Evolutionary conservation across 2,797 vertebrate genomes (phyloP).

Genomic region (Sebastes melanostomus): DNA sequence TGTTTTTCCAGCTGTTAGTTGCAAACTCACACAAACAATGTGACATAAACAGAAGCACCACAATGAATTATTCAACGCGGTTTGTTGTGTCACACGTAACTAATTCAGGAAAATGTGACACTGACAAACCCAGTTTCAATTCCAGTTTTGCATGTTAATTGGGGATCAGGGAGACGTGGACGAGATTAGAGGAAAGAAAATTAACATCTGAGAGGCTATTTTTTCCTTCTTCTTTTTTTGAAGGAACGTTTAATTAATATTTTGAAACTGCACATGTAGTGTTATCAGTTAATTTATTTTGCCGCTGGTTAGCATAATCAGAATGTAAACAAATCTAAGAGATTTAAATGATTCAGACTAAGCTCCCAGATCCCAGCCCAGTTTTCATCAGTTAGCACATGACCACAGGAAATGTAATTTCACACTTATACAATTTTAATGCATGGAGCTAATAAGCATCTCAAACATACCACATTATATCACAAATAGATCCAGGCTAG

Average conservation of each 20-base stretch:
- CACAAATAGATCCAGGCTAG: not conserved
- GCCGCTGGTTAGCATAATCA: conserved; percentile 2
- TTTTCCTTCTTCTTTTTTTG: not conserved
- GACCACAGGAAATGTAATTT: not conserved
- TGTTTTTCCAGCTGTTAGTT: not conserved
- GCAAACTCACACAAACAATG: not conserved
- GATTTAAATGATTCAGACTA: conserved; percentile 14
- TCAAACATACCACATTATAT: not conserved
- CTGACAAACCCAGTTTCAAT: not conserved
- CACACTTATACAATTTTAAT: not conserved
- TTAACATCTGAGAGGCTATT: conserved; percentile 12
- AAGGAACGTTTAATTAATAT: conserved; percentile 24
- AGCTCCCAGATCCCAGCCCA: not conserved
- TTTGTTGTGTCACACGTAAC: conserved; percentile 4
- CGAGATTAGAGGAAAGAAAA: conserved; percentile 34
- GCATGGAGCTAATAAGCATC: not conserved
- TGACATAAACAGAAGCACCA: not conserved
- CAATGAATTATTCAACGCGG: conserved; percentile 14
- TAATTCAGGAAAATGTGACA: conserved; percentile 23
- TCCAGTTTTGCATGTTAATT: conserved; percentile 39
- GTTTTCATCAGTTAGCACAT: not conserved
- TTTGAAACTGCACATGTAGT: conserved; percentile 13
- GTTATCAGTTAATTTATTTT: conserved; percentile 45
- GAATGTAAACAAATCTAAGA: conserved; percentile 22
- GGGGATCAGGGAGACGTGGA: not conserved